phyloP scores from a whole-genome alignment of 2,113 vertebrate species.

The Thomomys bottae region DNA sequence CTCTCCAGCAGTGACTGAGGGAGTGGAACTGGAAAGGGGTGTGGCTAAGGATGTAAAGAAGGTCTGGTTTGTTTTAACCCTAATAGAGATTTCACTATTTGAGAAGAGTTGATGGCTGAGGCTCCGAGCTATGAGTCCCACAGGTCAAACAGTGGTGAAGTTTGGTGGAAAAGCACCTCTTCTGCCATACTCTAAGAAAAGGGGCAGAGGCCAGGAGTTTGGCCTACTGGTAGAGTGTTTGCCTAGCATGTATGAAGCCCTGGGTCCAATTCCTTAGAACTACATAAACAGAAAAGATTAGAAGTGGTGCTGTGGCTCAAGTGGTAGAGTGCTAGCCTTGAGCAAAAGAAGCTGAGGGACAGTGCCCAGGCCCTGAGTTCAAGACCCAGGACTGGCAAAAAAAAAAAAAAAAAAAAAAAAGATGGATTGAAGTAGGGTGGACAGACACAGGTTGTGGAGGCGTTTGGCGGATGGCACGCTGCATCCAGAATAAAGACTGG shows the following conservation, averaged over 20 bases:
- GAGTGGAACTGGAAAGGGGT: not conserved
- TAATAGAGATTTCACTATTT: not conserved
- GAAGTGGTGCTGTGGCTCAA: no score
- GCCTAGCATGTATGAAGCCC: no score
- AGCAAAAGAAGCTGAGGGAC: no score
- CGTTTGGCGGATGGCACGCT: not conserved
- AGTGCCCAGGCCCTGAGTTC: no score
- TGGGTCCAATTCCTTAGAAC: no score
- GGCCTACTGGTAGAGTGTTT: no score
- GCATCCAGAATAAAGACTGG: not conserved
- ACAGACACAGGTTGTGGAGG: not conserved
- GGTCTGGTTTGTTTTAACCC: not conserved
- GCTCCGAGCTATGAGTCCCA: not conserved
- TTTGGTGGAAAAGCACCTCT: not conserved
- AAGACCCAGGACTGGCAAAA: no score
- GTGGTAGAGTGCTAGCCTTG: no score
- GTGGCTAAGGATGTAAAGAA: not conserved
- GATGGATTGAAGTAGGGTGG: not conserved
- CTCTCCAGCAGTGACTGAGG: not conserved
- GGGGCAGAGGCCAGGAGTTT: not conserved
- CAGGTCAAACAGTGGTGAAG: not conserved
- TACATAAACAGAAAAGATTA: no score
- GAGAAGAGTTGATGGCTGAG: not conserved
- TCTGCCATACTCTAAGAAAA: not conserved
- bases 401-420: no score